These are phyloP conservation scores for Paramormyrops kingsleyae DNA, from an alignment of 2,113 vertebrate genomes.

Conservation along the genomic window DNA sequence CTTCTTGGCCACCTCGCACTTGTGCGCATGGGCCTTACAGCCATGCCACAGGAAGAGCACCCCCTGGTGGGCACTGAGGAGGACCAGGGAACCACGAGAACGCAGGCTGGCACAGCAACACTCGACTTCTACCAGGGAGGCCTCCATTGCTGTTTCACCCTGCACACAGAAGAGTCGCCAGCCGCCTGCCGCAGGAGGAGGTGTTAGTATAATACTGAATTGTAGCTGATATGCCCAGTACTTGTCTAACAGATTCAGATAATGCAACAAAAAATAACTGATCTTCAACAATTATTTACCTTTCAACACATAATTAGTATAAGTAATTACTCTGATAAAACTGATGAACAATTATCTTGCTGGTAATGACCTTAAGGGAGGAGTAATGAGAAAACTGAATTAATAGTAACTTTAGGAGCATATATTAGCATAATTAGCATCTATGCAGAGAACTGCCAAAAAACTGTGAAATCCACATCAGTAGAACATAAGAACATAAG, in stretches of 20 bases:
- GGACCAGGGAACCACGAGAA: conserved; percentile 57
- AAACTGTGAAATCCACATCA: background rate
- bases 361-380: background rate
- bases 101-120: conserved; percentile 57
- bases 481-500: no score
- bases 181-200: conserved; percentile 31
- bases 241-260: background rate
- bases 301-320: background rate
- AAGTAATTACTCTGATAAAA: background rate
- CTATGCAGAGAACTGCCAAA: background rate
- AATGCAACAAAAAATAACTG: background rate
- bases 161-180: conserved; percentile 64
- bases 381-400: background rate
- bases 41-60: conserved; percentile 63
- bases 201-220: background rate
- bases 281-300: background rate
- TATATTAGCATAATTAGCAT: background rate
- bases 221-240: background rate
- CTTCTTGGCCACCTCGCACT: conserved; percentile 54
- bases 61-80: conserved; percentile 48
- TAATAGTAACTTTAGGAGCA: background rate
- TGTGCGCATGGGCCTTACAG: conserved; percentile 51
- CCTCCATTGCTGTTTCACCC: conserved; percentile 55
- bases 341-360: background rate
- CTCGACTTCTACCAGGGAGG: conserved; percentile 60